Base-by-base conservation (phyloP, 1,140 invertebrate species). In the Mycetomoellerius zeteki region DNA sequence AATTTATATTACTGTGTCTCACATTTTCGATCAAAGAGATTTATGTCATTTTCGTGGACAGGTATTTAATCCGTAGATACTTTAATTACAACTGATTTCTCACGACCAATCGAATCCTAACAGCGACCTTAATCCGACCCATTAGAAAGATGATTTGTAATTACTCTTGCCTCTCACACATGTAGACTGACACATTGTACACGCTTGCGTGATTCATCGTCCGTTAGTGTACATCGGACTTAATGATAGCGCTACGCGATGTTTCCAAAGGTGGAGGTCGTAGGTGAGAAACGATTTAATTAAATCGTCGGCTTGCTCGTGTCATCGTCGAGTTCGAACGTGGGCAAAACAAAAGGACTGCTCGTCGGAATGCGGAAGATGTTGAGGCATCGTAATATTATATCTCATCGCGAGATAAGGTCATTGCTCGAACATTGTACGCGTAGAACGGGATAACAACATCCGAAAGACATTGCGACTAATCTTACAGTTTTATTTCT, bases 301-400 rank as follows among this genome's bases (percentile, higher is more conserved):
- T 87, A 85, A 90, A 78, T 88, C 69, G 77, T 89, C 33, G 85
- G 64, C 73, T 85, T n/a, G 24, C 65, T 27, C 72, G 78, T 87
- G 89, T 89, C 89, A 87, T 75, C 85, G 84, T 86, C 88, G 65
- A 67, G 82, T 76, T 76, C 37, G 84, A 58, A 89, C 89, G 89
- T 89, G 88, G 89, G 88, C 21, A 71, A 82, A 87, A 89, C 89
- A 89, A 90, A 90, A 78, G 86, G 86, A 90, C 89, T 86, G 58
- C 76, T 30, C 52, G 27, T 3, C 16, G 88, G 89, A 90, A 90
- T 80, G 88, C 89, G 89, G 89, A 90, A 90, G 77, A 72, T 82
- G 75, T 50, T 50, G 87, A 69, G 73, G 67, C 75, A 71, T 86
- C 69, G 87, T 21, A 58, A 82, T 73, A 73, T 82, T 82, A 73